Percentiles rank a stretch among this genome's conserved stretches.
Evolutionary conservation across 2,797 vertebrate species (phyloP).

Genomic region (Macrochelys suwanniensis): DNA sequence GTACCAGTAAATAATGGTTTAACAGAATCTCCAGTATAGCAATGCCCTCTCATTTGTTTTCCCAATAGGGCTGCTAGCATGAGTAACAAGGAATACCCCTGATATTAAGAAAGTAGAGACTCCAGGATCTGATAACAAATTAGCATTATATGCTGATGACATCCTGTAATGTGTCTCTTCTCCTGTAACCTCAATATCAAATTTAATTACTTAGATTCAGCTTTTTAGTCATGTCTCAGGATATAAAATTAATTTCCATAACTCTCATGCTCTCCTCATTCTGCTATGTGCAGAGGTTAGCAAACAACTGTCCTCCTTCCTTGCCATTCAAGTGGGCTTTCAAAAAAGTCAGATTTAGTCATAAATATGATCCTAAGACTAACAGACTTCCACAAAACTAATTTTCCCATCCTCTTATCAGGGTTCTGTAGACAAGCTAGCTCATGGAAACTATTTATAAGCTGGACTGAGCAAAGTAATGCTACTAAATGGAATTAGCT

Average conservation of each 20-base stretch:
- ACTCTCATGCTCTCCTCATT: conserved; percentile 55
- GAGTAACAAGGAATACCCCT: conserved; percentile 21
- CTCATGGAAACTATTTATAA: conserved; percentile 70
- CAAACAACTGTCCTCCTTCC: conserved; percentile 34
- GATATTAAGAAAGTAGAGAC: neutral
- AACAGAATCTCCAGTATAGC: neutral
- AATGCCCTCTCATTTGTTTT: conserved; percentile 1
- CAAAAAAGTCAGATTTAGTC: conserved; percentile 35
- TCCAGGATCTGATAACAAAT: conserved; percentile 56
- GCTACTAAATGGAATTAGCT: conserved; percentile 71
- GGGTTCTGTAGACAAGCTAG: conserved; percentile 69
- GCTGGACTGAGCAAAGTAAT: conserved; percentile 55
- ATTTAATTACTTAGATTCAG: conserved; percentile 68
- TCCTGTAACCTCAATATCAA: conserved; percentile 64
- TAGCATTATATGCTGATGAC: conserved; percentile 48
- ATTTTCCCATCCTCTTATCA: conserved; percentile 74
- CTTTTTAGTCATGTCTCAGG: conserved; percentile 70
- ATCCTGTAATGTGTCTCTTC: conserved; percentile 51
- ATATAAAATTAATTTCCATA: conserved; percentile 73
- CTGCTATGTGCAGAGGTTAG: conserved; percentile 56
- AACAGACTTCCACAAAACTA: conserved; percentile 74
- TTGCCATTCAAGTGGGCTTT: conserved; percentile 49
- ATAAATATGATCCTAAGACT: conserved; percentile 69
- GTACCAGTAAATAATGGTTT: neutral
- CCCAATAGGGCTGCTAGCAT: neutral